phyloP scores from a whole-genome alignment of 2,113 vertebrate species.

The Plecotus auritus region DNA sequence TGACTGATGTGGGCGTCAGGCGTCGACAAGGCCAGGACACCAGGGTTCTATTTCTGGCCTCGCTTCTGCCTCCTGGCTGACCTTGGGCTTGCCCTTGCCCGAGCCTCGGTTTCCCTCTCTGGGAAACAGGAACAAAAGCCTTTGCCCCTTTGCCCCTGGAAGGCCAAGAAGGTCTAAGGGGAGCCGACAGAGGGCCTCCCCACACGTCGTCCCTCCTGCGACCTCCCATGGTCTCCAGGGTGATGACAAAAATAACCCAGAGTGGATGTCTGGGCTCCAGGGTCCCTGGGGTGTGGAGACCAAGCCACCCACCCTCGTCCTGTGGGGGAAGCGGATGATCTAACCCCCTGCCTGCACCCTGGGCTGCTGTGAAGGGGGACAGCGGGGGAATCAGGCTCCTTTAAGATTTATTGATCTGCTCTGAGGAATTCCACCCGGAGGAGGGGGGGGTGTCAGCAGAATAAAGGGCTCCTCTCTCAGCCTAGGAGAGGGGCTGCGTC shows the following conservation, averaged over 20 bases:
- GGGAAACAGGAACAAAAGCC: conserved; percentile 31
- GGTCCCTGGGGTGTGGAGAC: neutral
- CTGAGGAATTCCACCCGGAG: conserved; percentile 32
- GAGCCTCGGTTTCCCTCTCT: conserved; percentile 61
- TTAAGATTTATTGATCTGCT: conserved; percentile 50
- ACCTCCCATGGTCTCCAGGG: neutral
- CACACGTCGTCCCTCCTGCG: neutral
- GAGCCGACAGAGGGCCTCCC: neutral
- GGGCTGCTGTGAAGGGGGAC: neutral
- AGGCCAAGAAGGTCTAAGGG: neutral
- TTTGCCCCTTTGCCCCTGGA: neutral
- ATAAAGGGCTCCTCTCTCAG: conserved; percentile 54
- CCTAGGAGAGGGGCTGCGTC: neutral
- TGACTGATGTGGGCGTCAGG: conserved; percentile 48
- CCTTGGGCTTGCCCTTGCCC: conserved; percentile 40
- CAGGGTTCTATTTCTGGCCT: conserved; percentile 66
- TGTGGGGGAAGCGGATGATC: neutral
- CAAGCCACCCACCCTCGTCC: neutral
- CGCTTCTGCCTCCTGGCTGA: conserved; percentile 22
- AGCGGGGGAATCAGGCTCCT: neutral
- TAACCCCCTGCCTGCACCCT: neutral
- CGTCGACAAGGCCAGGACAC: conserved; percentile 40
- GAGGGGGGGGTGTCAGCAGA: conserved; percentile 19
- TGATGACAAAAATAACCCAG: neutral
- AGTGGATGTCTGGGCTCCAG: neutral